Conservation (phyloP, 37 sponge, comb jelly and placozoan genomes). For the Ianthella basta region DNA sequence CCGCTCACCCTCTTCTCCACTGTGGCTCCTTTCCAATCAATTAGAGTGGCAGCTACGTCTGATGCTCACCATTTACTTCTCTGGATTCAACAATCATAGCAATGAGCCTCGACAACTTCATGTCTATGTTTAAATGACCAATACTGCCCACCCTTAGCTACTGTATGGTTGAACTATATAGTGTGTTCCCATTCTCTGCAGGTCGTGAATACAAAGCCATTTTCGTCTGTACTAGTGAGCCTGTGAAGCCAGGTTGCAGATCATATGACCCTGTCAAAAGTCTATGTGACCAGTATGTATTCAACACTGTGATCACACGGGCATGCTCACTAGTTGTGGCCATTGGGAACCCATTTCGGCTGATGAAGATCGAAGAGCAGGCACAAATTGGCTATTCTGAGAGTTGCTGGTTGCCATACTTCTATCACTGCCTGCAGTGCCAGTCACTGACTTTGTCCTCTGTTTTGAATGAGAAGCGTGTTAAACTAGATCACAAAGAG, state of each 20-base stretch:
- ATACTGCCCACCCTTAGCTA: no score
- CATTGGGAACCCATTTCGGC: slow-evolving; percentile 72
- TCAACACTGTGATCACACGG: slow-evolving; percentile 80
- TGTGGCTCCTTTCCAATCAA: no score
- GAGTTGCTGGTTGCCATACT: slow-evolving; percentile 67
- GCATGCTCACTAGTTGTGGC: slow-evolving; percentile 68
- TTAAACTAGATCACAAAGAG: not conserved
- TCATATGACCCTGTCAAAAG: slow-evolving; percentile 50
- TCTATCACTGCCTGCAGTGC: slow-evolving; percentile 60
- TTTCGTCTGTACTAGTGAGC: slow-evolving; percentile 60
- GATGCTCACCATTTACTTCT: no score
- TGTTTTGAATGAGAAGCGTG: not conserved
- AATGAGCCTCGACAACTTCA: no score
- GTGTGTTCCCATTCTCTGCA: not conserved
- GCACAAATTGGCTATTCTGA: not conserved
- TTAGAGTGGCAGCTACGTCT: no score
- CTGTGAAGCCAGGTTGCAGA: not conserved
- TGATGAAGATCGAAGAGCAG: slow-evolving; percentile 44
- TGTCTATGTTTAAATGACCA: no score
- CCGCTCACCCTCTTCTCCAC: no score
- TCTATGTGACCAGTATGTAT: slow-evolving; percentile 59
- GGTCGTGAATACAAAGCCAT: slow-evolving; percentile 51
- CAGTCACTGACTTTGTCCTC: slow-evolving; percentile 35
- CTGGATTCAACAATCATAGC: no score
- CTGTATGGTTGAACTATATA: no score